Percentiles rank a stretch among this genome's conserved stretches.
Evolutionary conservation across 2,888 invertebrate species (phyloP).

Genomic region (Volucella bombylans): DNA sequence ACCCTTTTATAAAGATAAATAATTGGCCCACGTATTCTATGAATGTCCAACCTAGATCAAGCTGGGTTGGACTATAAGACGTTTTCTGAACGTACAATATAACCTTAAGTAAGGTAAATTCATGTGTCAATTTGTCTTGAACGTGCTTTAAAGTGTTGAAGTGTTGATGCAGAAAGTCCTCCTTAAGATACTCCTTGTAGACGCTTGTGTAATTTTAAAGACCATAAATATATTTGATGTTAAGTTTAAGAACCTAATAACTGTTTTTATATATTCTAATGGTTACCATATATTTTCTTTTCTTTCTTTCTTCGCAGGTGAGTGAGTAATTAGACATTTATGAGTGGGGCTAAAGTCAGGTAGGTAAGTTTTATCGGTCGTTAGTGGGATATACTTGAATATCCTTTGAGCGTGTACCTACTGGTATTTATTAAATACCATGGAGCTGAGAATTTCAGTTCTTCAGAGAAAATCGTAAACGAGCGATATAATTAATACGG

Average conservation of each 20-base stretch:
- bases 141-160: constrained; percentile 6
- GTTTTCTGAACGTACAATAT: no score
- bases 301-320: constrained; percentile 49
- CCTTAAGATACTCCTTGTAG: no score
- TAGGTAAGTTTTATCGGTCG: constrained; percentile 1
- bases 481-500: constrained; percentile 30
- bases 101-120: constrained; percentile 12
- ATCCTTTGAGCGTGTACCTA: neutral
- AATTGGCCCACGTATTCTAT: neutral
- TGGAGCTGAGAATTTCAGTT: neutral
- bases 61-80: neutral
- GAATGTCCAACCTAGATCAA: constrained; percentile 13
- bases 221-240: constrained; percentile 21
- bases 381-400: neutral
- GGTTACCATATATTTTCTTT: neutral
- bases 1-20: constrained; percentile 27
- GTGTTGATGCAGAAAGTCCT: neutral
- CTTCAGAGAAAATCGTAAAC: neutral
- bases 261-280: constrained; percentile 17
- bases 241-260: constrained; percentile 13
- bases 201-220: neutral
- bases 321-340: constrained; percentile 43
- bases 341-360: neutral
- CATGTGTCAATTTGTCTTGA: constrained; percentile 5
- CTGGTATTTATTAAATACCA: constrained; percentile 4